Percentiles rank a stretch among this genome's conserved stretches.
Evolutionary conservation across 1,140 invertebrate species (phyloP).

Genomic region (Trichonephila clavata): DNA sequence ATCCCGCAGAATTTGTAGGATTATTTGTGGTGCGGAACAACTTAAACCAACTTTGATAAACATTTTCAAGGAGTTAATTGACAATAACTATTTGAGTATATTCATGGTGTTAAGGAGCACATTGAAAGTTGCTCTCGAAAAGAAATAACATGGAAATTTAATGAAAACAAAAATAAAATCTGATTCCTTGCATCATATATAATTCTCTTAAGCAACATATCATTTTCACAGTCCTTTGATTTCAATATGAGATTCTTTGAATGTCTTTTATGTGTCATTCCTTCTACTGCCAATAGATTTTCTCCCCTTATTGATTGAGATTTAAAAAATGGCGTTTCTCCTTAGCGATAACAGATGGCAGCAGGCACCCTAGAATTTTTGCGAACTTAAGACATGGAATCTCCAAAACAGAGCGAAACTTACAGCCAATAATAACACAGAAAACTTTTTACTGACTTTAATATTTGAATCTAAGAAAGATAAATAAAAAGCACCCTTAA

Average conservation of each 20-base stretch:
- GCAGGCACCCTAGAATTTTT: constrained; percentile 44
- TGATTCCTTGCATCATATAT: too few relatives aligned
- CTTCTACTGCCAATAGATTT: background rate
- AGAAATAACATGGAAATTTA: too few relatives aligned
- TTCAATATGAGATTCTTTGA: background rate
- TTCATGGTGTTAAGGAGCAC: too few relatives aligned
- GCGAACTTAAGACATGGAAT: background rate
- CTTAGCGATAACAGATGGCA: constrained; percentile 64
- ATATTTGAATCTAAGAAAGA: background rate
- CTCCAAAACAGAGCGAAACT: background rate
- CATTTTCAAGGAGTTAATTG: too few relatives aligned
- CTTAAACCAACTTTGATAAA: too few relatives aligned
- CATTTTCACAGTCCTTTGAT: too few relatives aligned
- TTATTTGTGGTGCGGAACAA: too few relatives aligned
- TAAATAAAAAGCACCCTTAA: background rate
- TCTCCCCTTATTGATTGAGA: constrained; percentile 16
- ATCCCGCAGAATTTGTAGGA: too few relatives aligned
- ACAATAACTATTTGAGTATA: too few relatives aligned
- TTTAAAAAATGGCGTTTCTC: constrained; percentile 27
- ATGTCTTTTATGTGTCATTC: background rate
- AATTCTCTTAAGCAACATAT: too few relatives aligned
- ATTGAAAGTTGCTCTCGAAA: too few relatives aligned
- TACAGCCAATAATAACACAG: background rate
- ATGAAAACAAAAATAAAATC: too few relatives aligned
- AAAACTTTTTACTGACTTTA: background rate